phyloP scores from a whole-genome alignment of 2,113 vertebrate species.

The Microtus richardsoni region DNA sequence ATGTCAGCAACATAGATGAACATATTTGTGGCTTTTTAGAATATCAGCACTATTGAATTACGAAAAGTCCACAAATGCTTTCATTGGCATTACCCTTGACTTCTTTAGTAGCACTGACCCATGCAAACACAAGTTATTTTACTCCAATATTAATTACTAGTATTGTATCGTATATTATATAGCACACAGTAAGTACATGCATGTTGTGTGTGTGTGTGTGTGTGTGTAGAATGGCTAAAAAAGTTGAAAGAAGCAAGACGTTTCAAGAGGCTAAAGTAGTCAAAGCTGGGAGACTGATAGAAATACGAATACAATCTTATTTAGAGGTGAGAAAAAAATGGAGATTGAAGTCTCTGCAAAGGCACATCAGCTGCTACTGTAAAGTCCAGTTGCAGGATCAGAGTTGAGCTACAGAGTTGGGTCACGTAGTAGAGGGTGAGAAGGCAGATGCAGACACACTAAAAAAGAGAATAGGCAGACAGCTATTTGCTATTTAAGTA shows the following conservation, averaged over 20 bases:
- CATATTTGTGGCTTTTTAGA: background rate
- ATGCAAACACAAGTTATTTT: background rate
- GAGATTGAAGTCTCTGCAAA: background rate
- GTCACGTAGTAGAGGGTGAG: background rate
- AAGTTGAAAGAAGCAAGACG: background rate
- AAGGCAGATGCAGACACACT: background rate
- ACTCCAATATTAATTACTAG: background rate
- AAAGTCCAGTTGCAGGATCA: background rate
- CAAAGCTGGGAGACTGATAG: background rate
- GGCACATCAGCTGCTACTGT: background rate
- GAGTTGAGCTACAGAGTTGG: background rate
- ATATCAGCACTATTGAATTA: background rate
- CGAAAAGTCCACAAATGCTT: background rate
- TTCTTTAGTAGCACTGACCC: background rate
- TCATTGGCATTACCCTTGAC: background rate
- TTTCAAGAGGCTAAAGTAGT: background rate
- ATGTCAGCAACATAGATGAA: background rate
- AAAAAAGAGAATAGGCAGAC: background rate
- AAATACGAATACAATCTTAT: background rate
- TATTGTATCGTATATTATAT: background rate
- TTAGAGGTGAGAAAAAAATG: background rate
- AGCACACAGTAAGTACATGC: too few species aligned
- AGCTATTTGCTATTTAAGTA: background rate
- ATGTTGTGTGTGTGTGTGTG: too few species aligned
- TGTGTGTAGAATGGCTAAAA: too few species aligned